phyloP scores from a whole-genome alignment of 2,113 vertebrate species.

The Solea solea region DNA sequence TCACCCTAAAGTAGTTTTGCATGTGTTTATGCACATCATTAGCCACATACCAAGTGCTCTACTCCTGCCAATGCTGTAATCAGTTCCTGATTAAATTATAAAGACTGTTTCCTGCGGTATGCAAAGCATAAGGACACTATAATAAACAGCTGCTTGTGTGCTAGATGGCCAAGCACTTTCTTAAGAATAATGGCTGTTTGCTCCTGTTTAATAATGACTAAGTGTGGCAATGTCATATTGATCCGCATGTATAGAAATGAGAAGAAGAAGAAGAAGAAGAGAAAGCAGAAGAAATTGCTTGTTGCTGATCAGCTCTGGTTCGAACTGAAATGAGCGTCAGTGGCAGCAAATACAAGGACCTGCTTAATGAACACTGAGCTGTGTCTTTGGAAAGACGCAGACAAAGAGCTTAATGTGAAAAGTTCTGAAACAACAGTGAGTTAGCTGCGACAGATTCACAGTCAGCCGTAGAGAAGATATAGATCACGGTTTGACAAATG shows the following conservation, averaged over 20 bases:
- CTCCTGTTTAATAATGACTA: slow-evolving; percentile 10
- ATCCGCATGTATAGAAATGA: slow-evolving; percentile 3
- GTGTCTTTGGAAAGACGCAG: slow-evolving; percentile 23
- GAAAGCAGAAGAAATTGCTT: neutral
- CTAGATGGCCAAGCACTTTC: slow-evolving; percentile 21
- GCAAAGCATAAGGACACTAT: neutral
- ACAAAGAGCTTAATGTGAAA: slow-evolving; percentile 34
- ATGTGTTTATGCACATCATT: slow-evolving; percentile 18
- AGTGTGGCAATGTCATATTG: neutral
- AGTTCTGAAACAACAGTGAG: slow-evolving; percentile 50
- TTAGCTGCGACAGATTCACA: slow-evolving; percentile 31
- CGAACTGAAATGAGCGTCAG: slow-evolving; percentile 3
- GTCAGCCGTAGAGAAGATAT: slow-evolving; percentile 62
- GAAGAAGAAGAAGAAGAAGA: neutral
- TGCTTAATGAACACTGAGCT: slow-evolving; percentile 9
- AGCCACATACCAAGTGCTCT: slow-evolving; percentile 14
- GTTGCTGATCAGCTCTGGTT: slow-evolving; percentile 12
- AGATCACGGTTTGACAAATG: slow-evolving; percentile 78
- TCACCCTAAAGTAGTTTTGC: slow-evolving; percentile 21
- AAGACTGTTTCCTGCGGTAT: neutral
- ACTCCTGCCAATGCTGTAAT: slow-evolving; percentile 13
- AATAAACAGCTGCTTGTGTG: slow-evolving; percentile 16
- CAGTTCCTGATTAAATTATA: slow-evolving; percentile 38
- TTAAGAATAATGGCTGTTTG: slow-evolving; percentile 12
- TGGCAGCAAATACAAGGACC: slow-evolving; percentile 3